phyloP scores from a whole-genome alignment of 2,113 vertebrate genomes.

The Malurus melanocephalus region DNA sequence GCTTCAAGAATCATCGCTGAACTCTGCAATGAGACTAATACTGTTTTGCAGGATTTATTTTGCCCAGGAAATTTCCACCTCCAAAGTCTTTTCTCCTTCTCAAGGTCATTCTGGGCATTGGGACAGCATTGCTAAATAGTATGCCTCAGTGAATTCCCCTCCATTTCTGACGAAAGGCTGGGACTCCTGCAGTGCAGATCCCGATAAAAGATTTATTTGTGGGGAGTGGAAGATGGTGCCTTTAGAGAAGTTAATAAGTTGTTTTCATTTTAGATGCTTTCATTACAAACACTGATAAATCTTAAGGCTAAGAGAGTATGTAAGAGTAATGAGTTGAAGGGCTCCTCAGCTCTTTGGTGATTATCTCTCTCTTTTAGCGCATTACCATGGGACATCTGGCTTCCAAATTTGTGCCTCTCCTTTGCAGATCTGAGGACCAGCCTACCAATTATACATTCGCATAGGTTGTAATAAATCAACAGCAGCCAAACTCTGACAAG shows the following conservation, averaged over 20 bases:
- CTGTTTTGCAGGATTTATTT: background rate
- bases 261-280: slow-evolving; percentile 51
- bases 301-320: slow-evolving; percentile 50
- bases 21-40: background rate
- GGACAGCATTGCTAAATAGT: background rate
- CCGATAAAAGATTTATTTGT: slow-evolving; percentile 49
- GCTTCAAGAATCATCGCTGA: background rate
- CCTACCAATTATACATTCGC: slow-evolving; percentile 69
- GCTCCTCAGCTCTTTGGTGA: slow-evolving; percentile 42
- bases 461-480: slow-evolving; percentile 74
- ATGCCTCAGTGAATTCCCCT: background rate
- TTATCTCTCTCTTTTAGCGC: slow-evolving; percentile 51
- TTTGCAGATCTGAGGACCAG: slow-evolving; percentile 47
- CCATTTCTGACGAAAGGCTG: background rate
- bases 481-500: slow-evolving; percentile 66
- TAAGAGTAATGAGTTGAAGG: slow-evolving; percentile 54
- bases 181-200: slow-evolving; percentile 14
- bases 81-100: background rate
- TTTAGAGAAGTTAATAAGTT: slow-evolving; percentile 52
- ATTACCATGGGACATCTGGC: slow-evolving; percentile 55
- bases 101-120: slow-evolving; percentile 41
- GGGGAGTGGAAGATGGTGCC: slow-evolving; percentile 14
- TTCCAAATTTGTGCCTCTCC: slow-evolving; percentile 61
- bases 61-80: background rate
- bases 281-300: slow-evolving; percentile 65